Conservation (phyloP, 2,113 vertebrate species). For the Sinocyclocheilus rhinocerous region DNA sequence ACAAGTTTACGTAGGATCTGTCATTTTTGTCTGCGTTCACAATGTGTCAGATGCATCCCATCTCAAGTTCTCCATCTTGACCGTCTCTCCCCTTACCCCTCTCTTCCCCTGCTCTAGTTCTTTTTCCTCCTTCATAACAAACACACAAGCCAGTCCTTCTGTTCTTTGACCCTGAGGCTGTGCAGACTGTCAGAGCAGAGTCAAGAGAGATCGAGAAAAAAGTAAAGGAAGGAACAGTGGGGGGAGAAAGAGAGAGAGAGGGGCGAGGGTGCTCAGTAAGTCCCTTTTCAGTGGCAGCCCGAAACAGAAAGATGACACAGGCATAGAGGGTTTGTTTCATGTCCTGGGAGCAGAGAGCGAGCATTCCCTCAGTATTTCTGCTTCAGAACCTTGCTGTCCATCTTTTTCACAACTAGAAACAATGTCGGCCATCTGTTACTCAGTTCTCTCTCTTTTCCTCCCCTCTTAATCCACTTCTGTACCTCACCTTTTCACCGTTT, state of each 20-base stretch:
- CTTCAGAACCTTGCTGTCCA: slow-evolving; percentile 66
- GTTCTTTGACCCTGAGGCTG: slow-evolving; percentile 81
- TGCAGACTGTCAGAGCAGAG: slow-evolving; percentile 81
- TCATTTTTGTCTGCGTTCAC: slow-evolving; percentile 57
- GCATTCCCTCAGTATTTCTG: slow-evolving; percentile 65
- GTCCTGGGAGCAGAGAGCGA: slow-evolving; percentile 70
- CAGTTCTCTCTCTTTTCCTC: slow-evolving; percentile 44
- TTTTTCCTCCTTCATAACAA: slow-evolving; percentile 70
- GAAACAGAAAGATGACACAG: slow-evolving; percentile 77
- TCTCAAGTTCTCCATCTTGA: slow-evolving; percentile 50
- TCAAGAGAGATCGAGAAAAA: slow-evolving; percentile 74
- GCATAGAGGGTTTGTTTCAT: slow-evolving; percentile 77
- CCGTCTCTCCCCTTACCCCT: slow-evolving; percentile 50
- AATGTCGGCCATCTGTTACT: slow-evolving; percentile 70
- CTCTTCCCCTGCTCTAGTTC: slow-evolving; percentile 54
- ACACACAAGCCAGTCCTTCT: slow-evolving; percentile 79
- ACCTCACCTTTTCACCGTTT: not conserved
- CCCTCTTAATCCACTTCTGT: slow-evolving; percentile 9
- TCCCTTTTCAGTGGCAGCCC: slow-evolving; percentile 74
- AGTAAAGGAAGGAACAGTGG: slow-evolving; percentile 60
- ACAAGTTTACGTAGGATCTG: slow-evolving; percentile 1
- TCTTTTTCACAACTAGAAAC: slow-evolving; percentile 72
- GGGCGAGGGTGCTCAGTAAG: slow-evolving; percentile 62
- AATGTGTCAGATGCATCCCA: slow-evolving; percentile 65
- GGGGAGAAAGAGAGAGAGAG: slow-evolving; percentile 37